Base-by-base conservation (phyloP, 2,113 vertebrate genomes). In the Nycticryphes semicollaris region DNA sequence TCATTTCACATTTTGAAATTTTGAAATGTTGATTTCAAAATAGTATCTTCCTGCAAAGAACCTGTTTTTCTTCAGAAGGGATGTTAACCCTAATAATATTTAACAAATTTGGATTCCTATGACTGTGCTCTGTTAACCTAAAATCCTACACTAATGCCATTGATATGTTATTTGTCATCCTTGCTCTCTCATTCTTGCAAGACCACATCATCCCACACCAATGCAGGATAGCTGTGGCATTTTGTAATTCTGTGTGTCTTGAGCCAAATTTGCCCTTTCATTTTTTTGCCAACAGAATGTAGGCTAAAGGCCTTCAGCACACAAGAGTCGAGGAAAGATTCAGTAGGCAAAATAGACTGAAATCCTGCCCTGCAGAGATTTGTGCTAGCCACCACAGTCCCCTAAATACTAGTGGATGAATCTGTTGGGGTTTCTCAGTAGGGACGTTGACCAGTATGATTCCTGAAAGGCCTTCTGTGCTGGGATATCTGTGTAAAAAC, bases 141-240 rank as follows among this genome's bases (percentile, higher is more conserved):
- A 83, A 90, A 73, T 74, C 60, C n/a, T 45, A 76, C n/a, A 41
- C 37, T 93, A 89, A 91, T 83, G 48, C 43, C 84, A 87, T 89
- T 90, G 76, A 80, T 93, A 91, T 63, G 89, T 91, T 95, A 66
- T 93, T 96, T 91, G 92, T 96, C 85, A 95, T 94, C 72, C 64
- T 81, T 72, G 62, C 22, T 84, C 76, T 83, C 82, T 78, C 84
- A 84, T 93, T 93, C 92, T 74, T 93, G 39, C 48, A 74, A 51
- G 86, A 76, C 53, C 43, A 45, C 69, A 45, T 90, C 94, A 95
- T 81, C 68, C 48, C 2, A 3, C 39, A n/a, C 64, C 51, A 69
- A 56, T 78, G 39, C 68, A 50, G 82, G 62, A 95, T 87, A 84
- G 37, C 80, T 80, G 45, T 70, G 57, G 68, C 73, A 67, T 96